Evolutionary conservation across 2,113 vertebrate genomes (phyloP), one percentile per base, ranked within the genome.

Genomic region (Chloroceryle aenea): DNA sequence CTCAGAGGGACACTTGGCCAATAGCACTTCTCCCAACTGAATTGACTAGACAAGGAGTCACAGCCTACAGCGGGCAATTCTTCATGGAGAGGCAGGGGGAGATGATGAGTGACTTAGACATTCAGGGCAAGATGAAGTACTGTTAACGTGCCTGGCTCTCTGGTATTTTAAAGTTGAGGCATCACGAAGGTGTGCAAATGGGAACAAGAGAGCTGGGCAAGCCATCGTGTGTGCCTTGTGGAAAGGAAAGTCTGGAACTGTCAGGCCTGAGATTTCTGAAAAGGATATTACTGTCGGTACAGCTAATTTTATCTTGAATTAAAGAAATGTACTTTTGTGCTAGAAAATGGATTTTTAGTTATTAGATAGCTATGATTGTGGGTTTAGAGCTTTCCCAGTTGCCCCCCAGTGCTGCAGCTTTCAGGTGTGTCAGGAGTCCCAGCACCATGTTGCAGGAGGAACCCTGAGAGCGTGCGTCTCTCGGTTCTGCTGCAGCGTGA

Each of bases 401-500:
- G 34, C 21, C 72, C 23, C 22, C 6, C 32, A 32, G 21, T 25
- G 36, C n/a, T 63, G n/a, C n/a, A n/a, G n/a, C 55, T 32, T 58
- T 22, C 21, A 3, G 47, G 29, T 56, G 63, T 36, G 48, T 0
- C 1, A 66, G 48, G 42, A 73, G 14, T 42, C 80, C 80, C 84
- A 23, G 66, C n/a, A 29, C 8, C 4, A 3, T 0, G 10, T 3
- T 85, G 42, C 1, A 1, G 62, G 38, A 79, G 20, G 66, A 83
- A 3, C 36, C 16, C 7, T 17, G 22, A 0, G 7, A 45, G 45
- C 3, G 0, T 14, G 7, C 10, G 3, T 40, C 11, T 47, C 50
- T 66, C 0, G 1, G 21, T 12, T 34, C 11, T 77, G 66, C 74
- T 59, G 34, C 77, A 78, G 67, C 38, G 29, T 12, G 29, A 63